A percentile compares a stretch with the other conserved stretches of the same genome.
These are phyloP conservation scores for Loris lydekkerianus DNA, from an alignment of 2,797 vertebrate species.

Conservation along the genomic window DNA sequence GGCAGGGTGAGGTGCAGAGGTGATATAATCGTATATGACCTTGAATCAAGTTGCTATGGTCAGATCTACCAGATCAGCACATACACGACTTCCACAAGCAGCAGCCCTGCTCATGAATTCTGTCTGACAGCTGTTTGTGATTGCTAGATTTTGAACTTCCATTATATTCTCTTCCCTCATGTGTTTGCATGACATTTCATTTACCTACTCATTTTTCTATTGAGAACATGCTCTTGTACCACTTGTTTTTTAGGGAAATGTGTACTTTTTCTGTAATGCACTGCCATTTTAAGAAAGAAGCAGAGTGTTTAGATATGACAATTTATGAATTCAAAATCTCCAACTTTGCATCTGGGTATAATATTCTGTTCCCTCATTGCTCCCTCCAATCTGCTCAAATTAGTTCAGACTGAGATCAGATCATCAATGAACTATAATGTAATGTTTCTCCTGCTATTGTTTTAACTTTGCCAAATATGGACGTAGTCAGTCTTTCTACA, in stretches of 20 bases:
- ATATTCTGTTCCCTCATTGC: background rate
- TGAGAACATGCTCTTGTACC: background rate
- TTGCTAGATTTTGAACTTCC: conserved; percentile 33
- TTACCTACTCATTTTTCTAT: background rate
- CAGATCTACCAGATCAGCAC: background rate
- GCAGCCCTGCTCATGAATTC: background rate
- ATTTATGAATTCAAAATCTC: conserved; percentile 29
- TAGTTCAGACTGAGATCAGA: conserved; percentile 7
- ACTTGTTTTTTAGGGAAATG: background rate
- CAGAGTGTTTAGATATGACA: background rate
- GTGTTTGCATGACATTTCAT: background rate
- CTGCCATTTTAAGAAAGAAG: background rate
- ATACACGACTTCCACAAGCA: background rate
- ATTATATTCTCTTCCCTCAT: background rate
- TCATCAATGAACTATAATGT: background rate
- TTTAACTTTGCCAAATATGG: background rate
- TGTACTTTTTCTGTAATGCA: background rate
- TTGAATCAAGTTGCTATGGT: background rate
- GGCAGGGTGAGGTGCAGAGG: background rate
- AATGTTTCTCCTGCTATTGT: background rate
- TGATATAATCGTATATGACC: background rate
- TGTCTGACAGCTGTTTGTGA: background rate
- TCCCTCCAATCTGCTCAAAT: background rate
- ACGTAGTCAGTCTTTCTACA: background rate
- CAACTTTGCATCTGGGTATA: background rate